These are phyloP conservation scores for Lacerta viridis DNA, from an alignment of 2,797 vertebrate species.

Conservation along the genomic window DNA sequence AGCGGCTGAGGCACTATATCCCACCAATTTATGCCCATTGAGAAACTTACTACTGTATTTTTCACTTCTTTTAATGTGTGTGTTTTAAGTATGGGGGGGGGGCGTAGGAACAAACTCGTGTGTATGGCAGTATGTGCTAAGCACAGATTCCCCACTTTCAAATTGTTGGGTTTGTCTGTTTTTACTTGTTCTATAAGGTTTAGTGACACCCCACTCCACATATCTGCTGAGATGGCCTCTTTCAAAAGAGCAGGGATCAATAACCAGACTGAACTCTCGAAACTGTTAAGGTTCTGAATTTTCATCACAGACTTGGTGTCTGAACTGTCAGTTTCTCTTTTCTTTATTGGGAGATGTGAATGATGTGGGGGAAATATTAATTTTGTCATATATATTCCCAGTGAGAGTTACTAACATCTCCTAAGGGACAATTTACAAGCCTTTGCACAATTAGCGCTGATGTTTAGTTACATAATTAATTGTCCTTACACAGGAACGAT, in stretches of 20 bases:
- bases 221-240: conserved; percentile 24
- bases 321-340: conserved; percentile 59
- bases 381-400: conserved; percentile 62
- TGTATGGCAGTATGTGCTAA: background rate
- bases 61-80: background rate
- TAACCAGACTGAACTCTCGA: conserved; percentile 47
- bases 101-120: no score
- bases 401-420: conserved; percentile 51
- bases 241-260: conserved; percentile 39
- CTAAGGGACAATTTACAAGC: conserved; percentile 54
- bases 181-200: background rate
- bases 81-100: no score
- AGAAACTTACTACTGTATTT: conserved; percentile 37
- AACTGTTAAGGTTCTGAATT: conserved; percentile 18
- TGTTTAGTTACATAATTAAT: conserved; percentile 65
- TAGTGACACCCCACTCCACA: background rate
- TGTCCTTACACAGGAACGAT: conserved; percentile 52
- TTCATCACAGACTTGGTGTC: conserved; percentile 61
- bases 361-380: conserved; percentile 61
- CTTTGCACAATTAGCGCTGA: conserved; percentile 51
- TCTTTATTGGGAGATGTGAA: conserved; percentile 36
- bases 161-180: background rate
- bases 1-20: conserved; percentile 58
- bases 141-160: background rate
- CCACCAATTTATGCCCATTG: conserved; percentile 41